Conservation (phyloP, 2,888 invertebrate genomes). For the Lamellibrachia satsuma region DNA sequence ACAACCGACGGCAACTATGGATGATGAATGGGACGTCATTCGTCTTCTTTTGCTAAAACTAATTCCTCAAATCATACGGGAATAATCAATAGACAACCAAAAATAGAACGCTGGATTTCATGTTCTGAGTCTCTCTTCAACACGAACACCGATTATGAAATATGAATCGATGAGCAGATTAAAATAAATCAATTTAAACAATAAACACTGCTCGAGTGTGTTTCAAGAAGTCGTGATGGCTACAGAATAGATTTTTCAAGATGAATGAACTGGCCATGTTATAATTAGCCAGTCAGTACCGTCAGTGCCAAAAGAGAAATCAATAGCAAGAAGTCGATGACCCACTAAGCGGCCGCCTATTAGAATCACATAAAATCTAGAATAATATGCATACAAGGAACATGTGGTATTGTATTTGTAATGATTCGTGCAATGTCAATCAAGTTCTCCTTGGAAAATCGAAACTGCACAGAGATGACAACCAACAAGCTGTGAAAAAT, state of each 20-base stretch:
- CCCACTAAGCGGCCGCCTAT: neutral
- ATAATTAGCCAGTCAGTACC: neutral
- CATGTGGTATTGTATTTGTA: neutral
- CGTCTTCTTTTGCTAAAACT: neutral
- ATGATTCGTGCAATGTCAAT: neutral
- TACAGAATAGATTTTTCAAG: neutral
- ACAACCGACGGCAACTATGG: neutral
- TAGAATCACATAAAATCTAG: neutral
- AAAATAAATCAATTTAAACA: neutral
- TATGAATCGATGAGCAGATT: neutral
- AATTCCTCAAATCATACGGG: neutral
- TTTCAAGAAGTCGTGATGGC: neutral
- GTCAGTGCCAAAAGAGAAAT: neutral
- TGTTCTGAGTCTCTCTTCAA: neutral
- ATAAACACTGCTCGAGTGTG: neutral
- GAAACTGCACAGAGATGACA: neutral
- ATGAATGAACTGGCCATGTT: neutral
- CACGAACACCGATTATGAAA: neutral
- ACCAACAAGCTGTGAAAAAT: neutral
- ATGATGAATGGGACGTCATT: constrained; percentile 7
- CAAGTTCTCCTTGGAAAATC: neutral
- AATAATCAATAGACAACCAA: neutral
- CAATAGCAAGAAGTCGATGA: neutral
- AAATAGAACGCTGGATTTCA: neutral
- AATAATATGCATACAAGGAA: neutral